phyloP scores from a whole-genome alignment of 2,113 vertebrate genomes.

The Geococcyx californianus region DNA sequence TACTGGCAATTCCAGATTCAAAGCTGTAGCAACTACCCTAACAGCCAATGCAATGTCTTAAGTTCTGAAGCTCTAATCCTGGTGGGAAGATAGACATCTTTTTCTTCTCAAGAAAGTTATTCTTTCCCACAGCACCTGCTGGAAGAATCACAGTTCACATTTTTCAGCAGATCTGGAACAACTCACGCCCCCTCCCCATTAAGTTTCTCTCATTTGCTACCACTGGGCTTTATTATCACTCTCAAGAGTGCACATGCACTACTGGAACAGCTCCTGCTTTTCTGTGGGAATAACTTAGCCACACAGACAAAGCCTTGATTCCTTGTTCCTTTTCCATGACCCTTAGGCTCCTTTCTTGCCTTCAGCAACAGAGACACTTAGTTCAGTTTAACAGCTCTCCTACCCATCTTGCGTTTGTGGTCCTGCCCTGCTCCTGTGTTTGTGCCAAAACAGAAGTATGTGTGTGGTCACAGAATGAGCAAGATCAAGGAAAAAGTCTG shows the following conservation, averaged over 20 bases:
- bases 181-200: rapidly evolving
- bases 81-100: background rate
- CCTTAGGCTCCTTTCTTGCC: background rate
- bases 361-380: background rate
- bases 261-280: background rate
- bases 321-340: background rate
- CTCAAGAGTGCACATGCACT: background rate
- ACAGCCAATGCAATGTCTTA: background rate
- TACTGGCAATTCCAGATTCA: background rate
- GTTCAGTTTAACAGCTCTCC: conserved; percentile 8
- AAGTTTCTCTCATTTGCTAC: background rate
- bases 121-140: background rate
- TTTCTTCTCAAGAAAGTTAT: background rate
- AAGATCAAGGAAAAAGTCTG: background rate
- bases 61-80: background rate
- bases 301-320: background rate
- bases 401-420: background rate
- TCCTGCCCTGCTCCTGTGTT: background rate
- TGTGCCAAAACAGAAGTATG: background rate
- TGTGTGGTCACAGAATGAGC: conserved; percentile 5
- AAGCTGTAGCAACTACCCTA: background rate
- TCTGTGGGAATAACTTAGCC: background rate
- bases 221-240: background rate
- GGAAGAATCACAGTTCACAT: background rate
- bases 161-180: background rate